Conservation (phyloP, 2,113 vertebrate genomes). For the Oryctolagus cuniculus region mOryCun1.1 NC_091443.1:47376501-47377000, state of each 20-base stretch:
- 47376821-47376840: conserved; percentile 48
- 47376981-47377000: neutral
- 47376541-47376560: too few relatives aligned
- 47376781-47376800: conserved; percentile 68
- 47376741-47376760: conserved; percentile 41
- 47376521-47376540: too few relatives aligned
- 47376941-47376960: neutral
- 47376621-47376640: conserved; percentile 16
- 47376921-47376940: neutral
- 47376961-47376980: neutral
- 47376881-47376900: conserved; percentile 34
- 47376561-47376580: too few relatives aligned
- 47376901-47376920: neutral
- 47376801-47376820: conserved; percentile 68
- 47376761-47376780: conserved; percentile 69
- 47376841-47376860: conserved; percentile 3
- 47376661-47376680: conserved; percentile 28
- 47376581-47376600: neutral
- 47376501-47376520: neutral
- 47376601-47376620: neutral
- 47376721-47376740: conserved; percentile 13
- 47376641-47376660: neutral
- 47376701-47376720: conserved; percentile 33
- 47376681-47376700: conserved; percentile 23
- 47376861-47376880: conserved; percentile 26